These are phyloP conservation scores for Phoebastria nigripes DNA, from an alignment of 2,797 vertebrate genomes.

Conservation along the genomic window DNA sequence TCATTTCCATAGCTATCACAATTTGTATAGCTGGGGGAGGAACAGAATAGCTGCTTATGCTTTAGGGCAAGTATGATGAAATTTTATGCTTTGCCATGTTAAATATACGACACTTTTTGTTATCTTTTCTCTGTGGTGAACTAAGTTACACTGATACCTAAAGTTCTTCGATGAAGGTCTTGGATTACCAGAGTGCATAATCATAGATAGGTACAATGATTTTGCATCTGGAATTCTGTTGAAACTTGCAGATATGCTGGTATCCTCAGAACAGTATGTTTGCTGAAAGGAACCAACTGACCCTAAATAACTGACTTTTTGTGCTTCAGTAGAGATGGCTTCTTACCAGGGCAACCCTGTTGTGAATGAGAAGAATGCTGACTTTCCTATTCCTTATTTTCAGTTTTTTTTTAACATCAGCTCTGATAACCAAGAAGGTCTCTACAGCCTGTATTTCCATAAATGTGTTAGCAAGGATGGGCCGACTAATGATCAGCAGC, in stretches of 20 bases:
- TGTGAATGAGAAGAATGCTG: background rate
- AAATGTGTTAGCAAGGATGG: conserved; percentile 67
- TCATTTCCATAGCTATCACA: background rate
- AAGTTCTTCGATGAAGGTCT: background rate
- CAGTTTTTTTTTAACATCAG: conserved; percentile 85
- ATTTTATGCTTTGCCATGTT: background rate
- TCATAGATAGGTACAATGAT: background rate
- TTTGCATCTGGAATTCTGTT: background rate
- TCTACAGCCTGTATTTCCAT: conserved; percentile 87
- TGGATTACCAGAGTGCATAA: background rate
- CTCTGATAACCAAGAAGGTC: conserved; percentile 79
- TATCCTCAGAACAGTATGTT: background rate
- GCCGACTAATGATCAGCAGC: background rate
- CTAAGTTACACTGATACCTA: background rate
- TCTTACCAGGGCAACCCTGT: background rate
- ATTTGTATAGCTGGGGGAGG: background rate
- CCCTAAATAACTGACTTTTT: background rate
- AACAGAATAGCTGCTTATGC: background rate
- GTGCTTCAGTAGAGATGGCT: background rate
- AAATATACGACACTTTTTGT: background rate
- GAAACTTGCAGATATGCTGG: background rate
- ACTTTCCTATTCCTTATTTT: conserved; percentile 27
- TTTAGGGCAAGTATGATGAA: background rate
- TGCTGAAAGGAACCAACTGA: background rate
- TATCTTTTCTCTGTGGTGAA: background rate